Percentiles rank a stretch among this genome's conserved stretches.
Conservation (phyloP, 2,113 vertebrate species). For the Bos taurus region DNA sequence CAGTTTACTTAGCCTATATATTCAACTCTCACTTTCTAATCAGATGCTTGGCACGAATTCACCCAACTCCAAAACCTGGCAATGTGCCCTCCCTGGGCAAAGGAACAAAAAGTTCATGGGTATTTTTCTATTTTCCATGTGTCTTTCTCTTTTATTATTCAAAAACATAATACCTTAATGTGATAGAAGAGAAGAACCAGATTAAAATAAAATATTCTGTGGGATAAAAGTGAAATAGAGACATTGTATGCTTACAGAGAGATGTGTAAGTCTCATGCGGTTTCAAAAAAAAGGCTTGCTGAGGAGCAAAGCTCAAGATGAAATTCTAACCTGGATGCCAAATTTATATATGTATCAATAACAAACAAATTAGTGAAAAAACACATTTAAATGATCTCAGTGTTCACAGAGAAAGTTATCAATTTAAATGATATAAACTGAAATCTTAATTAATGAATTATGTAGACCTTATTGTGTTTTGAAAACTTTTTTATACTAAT, state of each 20-base stretch:
- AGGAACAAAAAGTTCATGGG: conserved; percentile 4
- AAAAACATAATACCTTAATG: background rate
- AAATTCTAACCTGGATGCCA: background rate
- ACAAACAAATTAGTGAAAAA: conserved; percentile 23
- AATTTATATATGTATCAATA: background rate
- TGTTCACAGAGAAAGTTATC: background rate
- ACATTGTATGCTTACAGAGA: background rate
- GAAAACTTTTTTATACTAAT: background rate
- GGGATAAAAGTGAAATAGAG: conserved; percentile 15
- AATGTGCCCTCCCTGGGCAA: background rate
- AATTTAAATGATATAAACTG: background rate
- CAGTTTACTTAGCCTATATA: conserved; percentile 2
- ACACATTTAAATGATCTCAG: background rate
- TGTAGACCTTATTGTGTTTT: background rate
- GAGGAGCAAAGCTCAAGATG: background rate
- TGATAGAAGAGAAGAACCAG: background rate
- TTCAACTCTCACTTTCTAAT: conserved; percentile 32
- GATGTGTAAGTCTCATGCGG: background rate
- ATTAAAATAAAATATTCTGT: conserved; percentile 19
- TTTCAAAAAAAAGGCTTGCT: background rate
- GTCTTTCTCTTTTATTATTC: background rate
- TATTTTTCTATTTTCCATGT: background rate
- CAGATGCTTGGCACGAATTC: conserved; percentile 13
- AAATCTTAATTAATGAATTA: background rate
- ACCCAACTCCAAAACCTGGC: conserved; percentile 22